Percentiles rank a stretch among this genome's conserved stretches.
These are phyloP conservation scores for Hipparchia sbordonii DNA, from an alignment of 2,888 invertebrate species.

Conservation along the genomic window DNA sequence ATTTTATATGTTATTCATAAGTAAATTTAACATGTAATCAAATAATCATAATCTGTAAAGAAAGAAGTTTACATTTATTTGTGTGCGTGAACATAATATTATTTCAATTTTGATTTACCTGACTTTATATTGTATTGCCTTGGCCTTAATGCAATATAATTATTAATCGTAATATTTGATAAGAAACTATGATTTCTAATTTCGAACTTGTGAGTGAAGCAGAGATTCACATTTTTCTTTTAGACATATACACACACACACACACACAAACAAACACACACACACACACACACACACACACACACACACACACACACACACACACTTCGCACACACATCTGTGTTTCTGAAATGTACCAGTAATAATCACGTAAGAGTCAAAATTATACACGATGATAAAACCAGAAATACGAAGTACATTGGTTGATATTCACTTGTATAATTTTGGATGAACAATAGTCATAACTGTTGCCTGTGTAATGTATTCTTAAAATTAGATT, in stretches of 20 bases:
- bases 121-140: not conserved
- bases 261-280: too few relatives aligned
- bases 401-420: slow-evolving; percentile 10
- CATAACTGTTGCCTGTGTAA: slow-evolving; percentile 23
- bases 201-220: too few relatives aligned
- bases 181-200: too few relatives aligned
- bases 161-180: not conserved
- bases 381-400: not conserved
- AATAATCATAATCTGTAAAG: not conserved
- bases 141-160: not conserved
- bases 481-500: slow-evolving; percentile 32
- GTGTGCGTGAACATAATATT: not conserved
- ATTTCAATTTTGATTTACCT: not conserved
- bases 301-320: too few relatives aligned
- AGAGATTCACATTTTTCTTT: too few relatives aligned
- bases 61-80: not conserved
- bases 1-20: not conserved
- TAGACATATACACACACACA: too few relatives aligned
- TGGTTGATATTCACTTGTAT: slow-evolving; percentile 7
- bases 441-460: slow-evolving; percentile 12
- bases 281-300: too few relatives aligned
- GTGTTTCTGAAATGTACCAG: slow-evolving; percentile 1
- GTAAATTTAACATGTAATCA: too few relatives aligned
- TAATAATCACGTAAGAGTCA: slow-evolving; percentile 2
- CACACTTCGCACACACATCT: not conserved